phyloP scores from a whole-genome alignment of 2,113 vertebrate species.

The Phoxinus phoxinus region DNA sequence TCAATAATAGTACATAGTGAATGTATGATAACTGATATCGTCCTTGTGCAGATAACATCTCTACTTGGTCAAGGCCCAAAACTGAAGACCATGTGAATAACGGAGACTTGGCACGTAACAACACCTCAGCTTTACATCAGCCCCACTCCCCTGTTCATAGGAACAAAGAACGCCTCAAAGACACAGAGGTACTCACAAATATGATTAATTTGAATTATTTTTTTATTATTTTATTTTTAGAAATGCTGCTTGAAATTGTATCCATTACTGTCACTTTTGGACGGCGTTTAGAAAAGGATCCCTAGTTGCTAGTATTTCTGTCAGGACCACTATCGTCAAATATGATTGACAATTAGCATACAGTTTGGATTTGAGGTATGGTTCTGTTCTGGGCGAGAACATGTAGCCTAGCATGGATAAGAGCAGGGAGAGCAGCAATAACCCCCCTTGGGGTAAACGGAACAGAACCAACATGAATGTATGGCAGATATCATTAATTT shows the following conservation, averaged over 20 bases:
- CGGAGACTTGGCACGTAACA: conserved; percentile 75
- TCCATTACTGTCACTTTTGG: not conserved
- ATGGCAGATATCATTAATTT: too few relatives aligned
- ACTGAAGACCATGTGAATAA: conserved; percentile 82
- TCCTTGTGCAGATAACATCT: conserved; percentile 73
- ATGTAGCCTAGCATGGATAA: too few relatives aligned
- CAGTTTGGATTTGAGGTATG: too few relatives aligned
- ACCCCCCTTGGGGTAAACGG: too few relatives aligned
- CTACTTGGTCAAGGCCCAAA: conserved; percentile 81
- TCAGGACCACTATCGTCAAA: too few relatives aligned
- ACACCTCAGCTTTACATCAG: conserved; percentile 58
- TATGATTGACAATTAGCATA: too few relatives aligned
- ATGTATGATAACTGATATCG: not conserved
- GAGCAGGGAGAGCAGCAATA: too few relatives aligned
- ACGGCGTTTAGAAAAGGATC: too few relatives aligned
- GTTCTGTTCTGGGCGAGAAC: too few relatives aligned
- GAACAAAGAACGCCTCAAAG: conserved; percentile 61
- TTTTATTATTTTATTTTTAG: not conserved
- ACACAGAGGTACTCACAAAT: conserved; percentile 74
- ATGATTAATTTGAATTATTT: not conserved
- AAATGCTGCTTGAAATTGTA: not conserved
- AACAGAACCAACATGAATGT: too few relatives aligned
- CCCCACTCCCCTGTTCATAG: conserved; percentile 74
- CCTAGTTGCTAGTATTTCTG: too few relatives aligned
- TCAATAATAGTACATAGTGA: not conserved